Percentiles rank a stretch among this genome's conserved stretches.
Evolutionary conservation across 2,888 invertebrate species (phyloP).

Genomic region (Xanthorhoe designata): DNA sequence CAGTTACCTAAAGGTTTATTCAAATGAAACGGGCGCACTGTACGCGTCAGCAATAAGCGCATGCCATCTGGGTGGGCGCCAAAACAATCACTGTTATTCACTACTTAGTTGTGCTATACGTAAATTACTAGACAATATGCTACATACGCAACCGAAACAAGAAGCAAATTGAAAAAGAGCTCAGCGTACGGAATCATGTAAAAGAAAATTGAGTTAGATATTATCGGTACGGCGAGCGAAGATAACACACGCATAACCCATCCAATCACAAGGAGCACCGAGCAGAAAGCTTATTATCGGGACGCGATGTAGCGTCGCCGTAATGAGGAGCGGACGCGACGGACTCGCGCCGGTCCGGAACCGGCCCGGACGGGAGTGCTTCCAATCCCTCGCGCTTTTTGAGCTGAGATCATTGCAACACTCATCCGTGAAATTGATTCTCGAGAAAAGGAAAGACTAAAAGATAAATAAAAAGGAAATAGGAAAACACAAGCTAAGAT

Average conservation of each 20-base stretch:
- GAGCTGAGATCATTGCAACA: conserved; percentile 84
- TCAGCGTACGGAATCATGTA: conserved; percentile 63
- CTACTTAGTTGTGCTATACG: conserved; percentile 67
- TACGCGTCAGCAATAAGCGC: conserved; percentile 72
- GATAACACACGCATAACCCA: conserved; percentile 82
- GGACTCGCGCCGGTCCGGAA: conserved; percentile 44
- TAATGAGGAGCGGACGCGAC: conserved; percentile 65
- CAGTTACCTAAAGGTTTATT: conserved; percentile 39
- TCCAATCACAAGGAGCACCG: conserved; percentile 79
- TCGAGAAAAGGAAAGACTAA: conserved; percentile 84
- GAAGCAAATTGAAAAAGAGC: conserved; percentile 58
- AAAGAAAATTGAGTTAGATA: conserved; percentile 78
- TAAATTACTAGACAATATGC: conserved; percentile 53
- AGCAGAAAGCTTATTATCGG: conserved; percentile 81
- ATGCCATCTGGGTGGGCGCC: conserved; percentile 80
- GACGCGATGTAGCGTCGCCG: conserved; percentile 71
- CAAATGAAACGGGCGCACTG: conserved; percentile 47
- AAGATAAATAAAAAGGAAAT: conserved; percentile 86
- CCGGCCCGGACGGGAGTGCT: conserved; percentile 37
- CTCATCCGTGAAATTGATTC: conserved; percentile 86
- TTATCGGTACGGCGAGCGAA: conserved; percentile 70
- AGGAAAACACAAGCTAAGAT: conserved; percentile 86
- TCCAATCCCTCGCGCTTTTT: conserved; percentile 74
- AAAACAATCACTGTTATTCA: conserved; percentile 84
- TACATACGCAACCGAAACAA: conserved; percentile 49